phyloP scores from a whole-genome alignment of 2,888 invertebrate species.

The Perizoma flavofasciatum region DNA sequence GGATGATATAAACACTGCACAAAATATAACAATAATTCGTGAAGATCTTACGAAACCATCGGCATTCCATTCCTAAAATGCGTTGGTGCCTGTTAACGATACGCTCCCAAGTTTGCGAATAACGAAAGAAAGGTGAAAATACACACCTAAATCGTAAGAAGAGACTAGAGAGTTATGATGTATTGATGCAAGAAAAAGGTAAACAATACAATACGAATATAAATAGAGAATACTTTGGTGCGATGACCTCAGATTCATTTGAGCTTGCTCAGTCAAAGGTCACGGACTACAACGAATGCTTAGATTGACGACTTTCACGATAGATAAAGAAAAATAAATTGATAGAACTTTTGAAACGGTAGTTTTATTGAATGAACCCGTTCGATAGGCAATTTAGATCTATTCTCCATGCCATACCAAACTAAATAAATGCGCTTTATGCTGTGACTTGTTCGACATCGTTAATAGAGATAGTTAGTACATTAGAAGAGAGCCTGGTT shows the following conservation, averaged over 20 bases:
- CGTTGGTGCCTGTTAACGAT: slow-evolving; percentile 23
- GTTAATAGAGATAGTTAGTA: not conserved
- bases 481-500: not conserved
- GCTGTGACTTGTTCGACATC: not conserved
- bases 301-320: not conserved
- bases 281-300: not conserved
- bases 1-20: not conserved
- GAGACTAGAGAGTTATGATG: slow-evolving; percentile 12
- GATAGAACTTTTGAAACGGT: not conserved
- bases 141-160: slow-evolving; percentile 17
- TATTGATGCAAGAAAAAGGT: slow-evolving; percentile 17
- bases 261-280: not conserved
- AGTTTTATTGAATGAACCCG: too few species aligned
- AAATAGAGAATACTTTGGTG: slow-evolving; percentile 11
- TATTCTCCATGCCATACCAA: not conserved
- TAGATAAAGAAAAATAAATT: not conserved
- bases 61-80: slow-evolving; percentile 3
- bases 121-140: slow-evolving; percentile 32
- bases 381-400: not conserved
- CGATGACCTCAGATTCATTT: slow-evolving; percentile 2
- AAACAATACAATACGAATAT: slow-evolving; percentile 10
- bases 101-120: slow-evolving; percentile 22
- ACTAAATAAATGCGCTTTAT: not conserved
- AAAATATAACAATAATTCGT: slow-evolving; percentile 7
- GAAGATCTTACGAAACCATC: slow-evolving; percentile 8